Evolutionary conservation across 2,888 invertebrate species (phyloP).

Genomic region (Lycaena phlaeas): DNA sequence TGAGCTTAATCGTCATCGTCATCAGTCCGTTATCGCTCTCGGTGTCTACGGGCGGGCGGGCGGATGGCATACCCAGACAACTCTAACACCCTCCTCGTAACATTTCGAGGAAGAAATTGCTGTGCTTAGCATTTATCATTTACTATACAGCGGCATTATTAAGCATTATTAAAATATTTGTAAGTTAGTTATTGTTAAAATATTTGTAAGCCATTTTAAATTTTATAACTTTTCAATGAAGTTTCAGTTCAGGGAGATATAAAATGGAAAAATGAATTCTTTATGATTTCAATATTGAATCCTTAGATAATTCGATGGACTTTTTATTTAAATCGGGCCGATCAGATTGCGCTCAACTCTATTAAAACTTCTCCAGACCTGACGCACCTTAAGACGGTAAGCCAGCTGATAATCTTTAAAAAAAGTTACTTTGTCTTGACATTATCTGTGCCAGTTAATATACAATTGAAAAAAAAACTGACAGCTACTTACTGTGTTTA

Average conservation of each 20-base stretch:
- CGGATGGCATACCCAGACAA: no score
- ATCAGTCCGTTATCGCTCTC: no score
- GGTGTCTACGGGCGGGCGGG: no score
- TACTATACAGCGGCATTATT: no score
- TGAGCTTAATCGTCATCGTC: no score
- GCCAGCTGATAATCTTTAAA: constrained; percentile 62
- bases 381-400: constrained; percentile 68
- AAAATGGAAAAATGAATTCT: no score
- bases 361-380: constrained; percentile 64
- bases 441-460: constrained; percentile 67
- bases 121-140: no score
- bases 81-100: no score
- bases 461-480: constrained; percentile 67
- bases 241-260: background rate
- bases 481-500: constrained; percentile 24
- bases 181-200: background rate
- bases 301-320: constrained; percentile 22
- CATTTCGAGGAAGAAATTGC: no score
- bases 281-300: no score
- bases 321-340: constrained; percentile 42
- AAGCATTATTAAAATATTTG: no score
- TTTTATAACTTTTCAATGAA: constrained; percentile 4
- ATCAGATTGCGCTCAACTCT: constrained; percentile 61
- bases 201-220: no score
- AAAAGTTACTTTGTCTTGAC: constrained; percentile 44